A percentile compares a stretch with the other conserved stretches of the same genome.
Conservation (phyloP, 2,113 vertebrate species). For the Spermophilus dauricus region DNA sequence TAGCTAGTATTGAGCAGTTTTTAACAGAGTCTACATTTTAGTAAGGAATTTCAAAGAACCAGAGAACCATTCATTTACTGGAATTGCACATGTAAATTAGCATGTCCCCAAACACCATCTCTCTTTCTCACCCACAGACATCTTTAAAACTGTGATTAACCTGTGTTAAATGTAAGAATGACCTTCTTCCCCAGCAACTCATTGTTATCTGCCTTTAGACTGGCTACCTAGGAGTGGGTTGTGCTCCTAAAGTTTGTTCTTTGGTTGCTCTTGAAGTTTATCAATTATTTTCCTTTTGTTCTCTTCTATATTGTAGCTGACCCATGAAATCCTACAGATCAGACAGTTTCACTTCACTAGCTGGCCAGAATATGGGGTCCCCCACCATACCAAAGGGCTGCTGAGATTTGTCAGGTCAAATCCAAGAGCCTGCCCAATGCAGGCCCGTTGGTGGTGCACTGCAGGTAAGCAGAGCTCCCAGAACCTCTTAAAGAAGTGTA, state of each 20-base stretch:
- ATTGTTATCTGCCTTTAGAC: neutral
- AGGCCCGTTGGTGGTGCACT: conserved; percentile 97
- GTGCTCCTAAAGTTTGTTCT: fast-evolving
- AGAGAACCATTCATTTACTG: neutral
- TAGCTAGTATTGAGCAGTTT: neutral
- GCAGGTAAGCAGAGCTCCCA: conserved; percentile 91
- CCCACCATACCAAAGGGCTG: conserved; percentile 97
- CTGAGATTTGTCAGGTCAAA: conserved; percentile 98
- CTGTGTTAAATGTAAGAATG: neutral
- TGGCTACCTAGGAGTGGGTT: neutral
- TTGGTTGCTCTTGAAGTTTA: conserved; percentile 22
- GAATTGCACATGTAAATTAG: neutral
- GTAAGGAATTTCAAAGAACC: neutral
- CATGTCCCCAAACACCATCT: neutral
- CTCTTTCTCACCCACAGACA: neutral
- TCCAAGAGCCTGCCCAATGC: conserved; percentile 95
- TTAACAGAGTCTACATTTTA: neutral
- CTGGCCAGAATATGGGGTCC: conserved; percentile 98
- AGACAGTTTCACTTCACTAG: conserved; percentile 99
- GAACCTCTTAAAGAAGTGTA: fast-evolving
- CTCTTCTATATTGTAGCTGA: conserved; percentile 35
- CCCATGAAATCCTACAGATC: conserved; percentile 97
- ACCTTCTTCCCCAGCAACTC: neutral
- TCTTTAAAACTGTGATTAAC: neutral
- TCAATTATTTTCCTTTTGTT: conserved; percentile 45